Percentiles rank a stretch among this genome's conserved stretches.
phyloP scores from a whole-genome alignment of 23 tunicate genomes.

The Styela plicata region DNA sequence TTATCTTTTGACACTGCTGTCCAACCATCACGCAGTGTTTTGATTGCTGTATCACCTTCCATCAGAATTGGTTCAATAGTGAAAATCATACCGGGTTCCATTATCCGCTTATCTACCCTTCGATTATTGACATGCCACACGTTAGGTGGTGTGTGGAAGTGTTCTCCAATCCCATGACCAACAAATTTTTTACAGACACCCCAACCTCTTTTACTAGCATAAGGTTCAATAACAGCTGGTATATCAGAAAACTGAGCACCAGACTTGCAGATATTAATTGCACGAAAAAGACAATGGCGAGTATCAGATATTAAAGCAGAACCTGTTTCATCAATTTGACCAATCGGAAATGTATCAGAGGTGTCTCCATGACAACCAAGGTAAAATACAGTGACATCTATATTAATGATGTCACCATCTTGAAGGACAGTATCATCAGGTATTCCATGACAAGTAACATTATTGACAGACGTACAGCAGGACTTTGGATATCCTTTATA shows the following conservation, averaged over 20 bases:
- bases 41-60: conserved; percentile 43
- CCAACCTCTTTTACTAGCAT: conserved; percentile 32
- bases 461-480: conserved; percentile 88
- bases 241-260: conserved; percentile 44
- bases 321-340: conserved; percentile 43
- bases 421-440: conserved; percentile 53
- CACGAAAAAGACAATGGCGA: conserved; percentile 36
- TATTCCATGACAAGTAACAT: conserved; percentile 89
- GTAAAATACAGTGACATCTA: conserved; percentile 69
- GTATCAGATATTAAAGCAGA: conserved; percentile 35
- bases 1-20: conserved; percentile 63
- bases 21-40: conserved; percentile 65
- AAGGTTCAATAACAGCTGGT: conserved; percentile 40
- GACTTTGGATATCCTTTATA: conserved; percentile 92
- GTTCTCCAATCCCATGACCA: conserved; percentile 83
- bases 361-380: conserved; percentile 91
- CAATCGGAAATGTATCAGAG: conserved; percentile 82
- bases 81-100: conserved; percentile 75
- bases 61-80: conserved; percentile 90
- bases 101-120: conserved; percentile 1
- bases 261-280: conserved; percentile 54
- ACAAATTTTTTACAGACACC: conserved; percentile 55
- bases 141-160: conserved; percentile 77
- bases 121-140: conserved; percentile 36
- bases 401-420: conserved; percentile 76